Conservation (phyloP, 2,797 vertebrate species). For the Enteromius argenteus region DNA sequence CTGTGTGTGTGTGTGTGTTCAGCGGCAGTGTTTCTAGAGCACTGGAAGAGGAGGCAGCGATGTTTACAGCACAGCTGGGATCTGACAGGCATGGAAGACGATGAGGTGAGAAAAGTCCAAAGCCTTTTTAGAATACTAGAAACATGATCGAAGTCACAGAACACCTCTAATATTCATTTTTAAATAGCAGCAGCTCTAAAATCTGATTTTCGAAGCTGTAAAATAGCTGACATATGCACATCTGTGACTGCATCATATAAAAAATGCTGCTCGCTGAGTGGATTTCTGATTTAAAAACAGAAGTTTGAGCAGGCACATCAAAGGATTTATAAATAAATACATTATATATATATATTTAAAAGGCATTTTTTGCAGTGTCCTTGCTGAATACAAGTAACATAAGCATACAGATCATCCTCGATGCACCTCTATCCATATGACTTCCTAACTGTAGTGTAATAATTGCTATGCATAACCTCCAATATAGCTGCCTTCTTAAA, state of each 20-base stretch:
- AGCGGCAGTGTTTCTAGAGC: constrained; percentile 97
- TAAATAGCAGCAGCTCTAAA: background rate
- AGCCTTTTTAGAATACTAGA: constrained; percentile 11
- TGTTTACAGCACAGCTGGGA: constrained; percentile 94
- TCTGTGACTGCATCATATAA: background rate
- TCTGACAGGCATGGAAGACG: constrained; percentile 92
- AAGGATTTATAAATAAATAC: too few species aligned
- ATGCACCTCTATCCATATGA: background rate
- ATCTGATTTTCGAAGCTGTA: background rate
- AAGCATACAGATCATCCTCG: background rate
- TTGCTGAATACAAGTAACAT: background rate
- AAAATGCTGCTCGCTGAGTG: background rate
- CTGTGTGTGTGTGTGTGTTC: constrained; percentile 53
- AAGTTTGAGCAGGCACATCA: too few species aligned
- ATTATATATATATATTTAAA: too few species aligned
- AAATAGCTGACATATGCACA: background rate
- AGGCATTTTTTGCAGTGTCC: too few species aligned
- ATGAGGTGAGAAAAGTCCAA: constrained; percentile 83
- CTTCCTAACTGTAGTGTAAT: background rate
- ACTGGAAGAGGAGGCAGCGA: constrained; percentile 97
- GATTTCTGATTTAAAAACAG: too few species aligned
- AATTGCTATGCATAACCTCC: background rate
- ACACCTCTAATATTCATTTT: constrained; percentile 7
- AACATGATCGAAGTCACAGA: constrained; percentile 44
- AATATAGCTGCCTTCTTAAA: background rate